phyloP scores from a whole-genome alignment of 2,797 vertebrate species.

The Emydoidea blandingii region DNA sequence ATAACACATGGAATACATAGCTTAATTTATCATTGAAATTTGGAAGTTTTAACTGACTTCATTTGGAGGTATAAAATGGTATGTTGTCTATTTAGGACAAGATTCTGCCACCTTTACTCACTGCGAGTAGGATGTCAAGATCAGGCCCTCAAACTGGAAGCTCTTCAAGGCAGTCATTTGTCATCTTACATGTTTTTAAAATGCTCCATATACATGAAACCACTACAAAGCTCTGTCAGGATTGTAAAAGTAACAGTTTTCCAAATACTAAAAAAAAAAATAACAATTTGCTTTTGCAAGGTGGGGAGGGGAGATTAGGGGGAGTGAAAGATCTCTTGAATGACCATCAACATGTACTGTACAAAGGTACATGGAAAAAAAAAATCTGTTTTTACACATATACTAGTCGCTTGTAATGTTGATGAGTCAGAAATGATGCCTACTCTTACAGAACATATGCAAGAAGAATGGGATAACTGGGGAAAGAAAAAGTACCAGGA shows the following conservation, averaged over 20 bases:
- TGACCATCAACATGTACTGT: not conserved
- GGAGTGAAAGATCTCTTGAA: slow-evolving; percentile 17
- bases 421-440: not conserved
- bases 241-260: not conserved
- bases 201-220: not conserved
- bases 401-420: not conserved
- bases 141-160: not conserved
- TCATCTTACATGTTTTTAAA: not conserved
- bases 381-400: not conserved
- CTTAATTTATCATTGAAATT: not conserved
- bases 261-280: not conserved
- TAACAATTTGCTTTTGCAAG: not conserved
- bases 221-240: not conserved
- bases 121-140: not conserved
- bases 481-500: rapidly evolving
- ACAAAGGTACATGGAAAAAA: not conserved
- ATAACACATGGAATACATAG: not conserved
- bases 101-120: not conserved
- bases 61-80: not conserved
- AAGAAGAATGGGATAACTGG: not conserved
- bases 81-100: not conserved
- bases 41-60: not conserved
- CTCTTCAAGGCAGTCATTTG: not conserved
- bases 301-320: not conserved
- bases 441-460: not conserved